Conservation (phyloP, 2,888 invertebrate genomes). For the Oscheius myriophilus region DNA sequence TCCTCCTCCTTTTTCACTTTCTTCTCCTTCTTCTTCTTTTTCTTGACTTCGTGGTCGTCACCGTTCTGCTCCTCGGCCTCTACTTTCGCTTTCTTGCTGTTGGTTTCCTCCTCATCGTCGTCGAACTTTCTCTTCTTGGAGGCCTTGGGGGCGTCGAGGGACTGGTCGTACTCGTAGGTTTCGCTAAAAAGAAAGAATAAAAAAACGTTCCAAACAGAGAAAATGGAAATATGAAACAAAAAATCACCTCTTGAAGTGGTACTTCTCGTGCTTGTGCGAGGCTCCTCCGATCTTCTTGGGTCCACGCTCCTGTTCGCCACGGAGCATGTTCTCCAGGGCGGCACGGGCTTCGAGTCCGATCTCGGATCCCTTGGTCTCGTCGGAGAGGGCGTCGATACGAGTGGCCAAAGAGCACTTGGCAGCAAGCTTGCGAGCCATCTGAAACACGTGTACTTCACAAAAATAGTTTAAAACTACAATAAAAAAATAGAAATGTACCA, state of each 20-base stretch:
- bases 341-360: constrained; percentile 86
- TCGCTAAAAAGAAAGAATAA: constrained; percentile 50
- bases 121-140: constrained; percentile 43
- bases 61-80: constrained; percentile 26
- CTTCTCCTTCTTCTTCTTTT: constrained; percentile 48
- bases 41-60: constrained; percentile 1
- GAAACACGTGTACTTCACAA: constrained; percentile 30
- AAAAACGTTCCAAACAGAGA: background rate
- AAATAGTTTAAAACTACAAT: background rate
- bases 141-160: constrained; percentile 51
- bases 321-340: constrained; percentile 83
- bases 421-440: constrained; percentile 89
- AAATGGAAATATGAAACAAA: background rate
- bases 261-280: constrained; percentile 90
- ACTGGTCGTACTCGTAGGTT: constrained; percentile 63
- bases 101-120: constrained; percentile 37
- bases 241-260: constrained; percentile 81
- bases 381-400: constrained; percentile 93
- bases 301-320: constrained; percentile 81
- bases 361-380: constrained; percentile 75
- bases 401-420: constrained; percentile 93
- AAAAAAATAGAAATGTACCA: background rate
- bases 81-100: constrained; percentile 53
- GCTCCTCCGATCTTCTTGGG: constrained; percentile 76
- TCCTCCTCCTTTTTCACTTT: constrained; percentile 43